These are phyloP conservation scores for Corydoras sp. DNA, from an alignment of 2,113 vertebrate genomes.

Conservation along the genomic window DNA sequence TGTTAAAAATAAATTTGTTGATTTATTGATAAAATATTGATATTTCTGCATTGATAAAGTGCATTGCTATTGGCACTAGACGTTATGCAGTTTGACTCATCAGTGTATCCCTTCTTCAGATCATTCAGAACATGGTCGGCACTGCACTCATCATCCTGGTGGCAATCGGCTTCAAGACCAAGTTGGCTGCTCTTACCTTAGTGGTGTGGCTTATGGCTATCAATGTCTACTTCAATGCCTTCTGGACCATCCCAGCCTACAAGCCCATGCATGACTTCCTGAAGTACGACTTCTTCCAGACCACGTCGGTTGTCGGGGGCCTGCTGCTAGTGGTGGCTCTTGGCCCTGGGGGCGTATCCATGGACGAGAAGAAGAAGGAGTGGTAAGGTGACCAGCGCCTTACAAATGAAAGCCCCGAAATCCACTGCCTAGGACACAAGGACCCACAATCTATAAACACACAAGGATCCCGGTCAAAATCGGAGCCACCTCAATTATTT, in stretches of 20 bases:
- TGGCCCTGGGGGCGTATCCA: conserved; percentile 93
- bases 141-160: conserved; percentile 92
- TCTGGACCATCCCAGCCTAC: conserved; percentile 91
- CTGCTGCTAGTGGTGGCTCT: conserved; percentile 91
- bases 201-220: conserved; percentile 94
- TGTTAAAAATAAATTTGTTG: no score
- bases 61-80: background rate
- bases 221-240: conserved; percentile 96
- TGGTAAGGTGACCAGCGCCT: conserved; percentile 66
- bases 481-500: no score
- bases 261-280: conserved; percentile 99
- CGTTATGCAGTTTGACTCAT: background rate
- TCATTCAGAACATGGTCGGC: conserved; percentile 95
- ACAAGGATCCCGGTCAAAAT: no score
- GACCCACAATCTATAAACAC: no score
- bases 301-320: conserved; percentile 96
- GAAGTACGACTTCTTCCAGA: conserved; percentile 99
- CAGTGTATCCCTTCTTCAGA: conserved; percentile 56
- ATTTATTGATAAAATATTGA: no score
- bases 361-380: conserved; percentile 99
- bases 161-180: conserved; percentile 95
- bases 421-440: no score
- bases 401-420: conserved; percentile 3
- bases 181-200: conserved; percentile 90
- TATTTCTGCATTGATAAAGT: no score